phyloP scores from a whole-genome alignment of 2,888 invertebrate genomes.

The Pseudococcus jackbeardsleyi region DNA sequence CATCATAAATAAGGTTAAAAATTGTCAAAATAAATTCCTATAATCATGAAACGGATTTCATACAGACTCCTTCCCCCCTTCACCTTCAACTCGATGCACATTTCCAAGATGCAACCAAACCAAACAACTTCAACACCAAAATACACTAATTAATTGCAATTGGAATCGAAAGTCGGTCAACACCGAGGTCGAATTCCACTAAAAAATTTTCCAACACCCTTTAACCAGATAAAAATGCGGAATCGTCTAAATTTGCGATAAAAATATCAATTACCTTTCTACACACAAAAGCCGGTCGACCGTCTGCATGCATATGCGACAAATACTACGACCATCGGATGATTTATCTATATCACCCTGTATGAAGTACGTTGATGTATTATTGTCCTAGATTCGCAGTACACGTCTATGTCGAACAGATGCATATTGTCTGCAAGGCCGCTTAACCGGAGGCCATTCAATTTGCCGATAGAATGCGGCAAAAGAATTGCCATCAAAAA shows the following conservation, averaged over 20 bases:
- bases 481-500: slow-evolving; percentile 49
- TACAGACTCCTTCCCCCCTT: no score
- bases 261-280: background rate
- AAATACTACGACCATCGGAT: background rate
- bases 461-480: slow-evolving; percentile 33
- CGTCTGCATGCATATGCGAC: background rate
- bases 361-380: slow-evolving; percentile 43
- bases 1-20: no score
- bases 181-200: no score
- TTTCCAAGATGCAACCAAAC: no score
- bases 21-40: no score
- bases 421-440: slow-evolving; percentile 55
- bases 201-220: no score
- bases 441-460: slow-evolving; percentile 50
- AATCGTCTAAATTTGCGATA: background rate
- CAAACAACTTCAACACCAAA: no score
- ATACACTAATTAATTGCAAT: no score
- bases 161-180: no score
- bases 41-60: no score
- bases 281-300: background rate
- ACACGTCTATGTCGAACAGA: slow-evolving; percentile 40
- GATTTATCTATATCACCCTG: slow-evolving; percentile 50
- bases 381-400: slow-evolving; percentile 45
- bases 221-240: background rate
- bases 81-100: no score